Base-by-base conservation (phyloP, 2,797 vertebrate species). In the Chelon auratus region DNA sequence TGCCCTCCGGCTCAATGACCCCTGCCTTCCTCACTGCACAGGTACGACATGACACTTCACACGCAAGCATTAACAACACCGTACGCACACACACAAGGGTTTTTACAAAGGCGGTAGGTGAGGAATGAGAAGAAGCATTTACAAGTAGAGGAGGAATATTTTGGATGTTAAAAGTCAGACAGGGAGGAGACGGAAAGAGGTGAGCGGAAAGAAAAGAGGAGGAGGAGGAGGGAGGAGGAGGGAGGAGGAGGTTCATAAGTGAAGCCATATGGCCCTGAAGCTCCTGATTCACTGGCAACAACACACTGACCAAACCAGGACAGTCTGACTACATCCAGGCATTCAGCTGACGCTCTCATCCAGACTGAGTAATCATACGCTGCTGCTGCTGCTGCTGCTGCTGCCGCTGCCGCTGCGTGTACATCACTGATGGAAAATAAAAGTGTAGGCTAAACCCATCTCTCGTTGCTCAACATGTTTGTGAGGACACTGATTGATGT, bases 21-120 rank as follows among this genome's bases (percentile, higher is more conserved):
- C 94, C 97, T 22, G 96, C 96, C 84, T 97, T 98, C 87, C 95
- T 97, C 88, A 96, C 96, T 0, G 93, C 97, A 78, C 97, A 98
- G 96, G 97, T 98, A 90, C 53, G 30, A 47, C 57, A 18, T 17
- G 2, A 66, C 56, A 66, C 74, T 39, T 30, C 20, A 45, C 17
- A 33, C 17, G 30, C 7, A 55, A 2, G 18, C 14, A 18, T 14
- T 4, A 51, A 7, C 14, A 43, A 5, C 42, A 43, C 15, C 7
- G 40, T 26, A 26, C 24, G 45, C 42, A 50, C 4, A 11, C 43
- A 55, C 59, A 20, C 52, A 14, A 33, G 95, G 94, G 12, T 47
- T 18, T 18, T 15, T 40, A 42, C 39, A 26, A 67, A 50, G 9
- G 36, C 20, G 47, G 40, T 6, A 30, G 59, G 45, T 18, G 43